phyloP scores from a whole-genome alignment of 2,888 invertebrate species.

The Timandra comae region DNA sequence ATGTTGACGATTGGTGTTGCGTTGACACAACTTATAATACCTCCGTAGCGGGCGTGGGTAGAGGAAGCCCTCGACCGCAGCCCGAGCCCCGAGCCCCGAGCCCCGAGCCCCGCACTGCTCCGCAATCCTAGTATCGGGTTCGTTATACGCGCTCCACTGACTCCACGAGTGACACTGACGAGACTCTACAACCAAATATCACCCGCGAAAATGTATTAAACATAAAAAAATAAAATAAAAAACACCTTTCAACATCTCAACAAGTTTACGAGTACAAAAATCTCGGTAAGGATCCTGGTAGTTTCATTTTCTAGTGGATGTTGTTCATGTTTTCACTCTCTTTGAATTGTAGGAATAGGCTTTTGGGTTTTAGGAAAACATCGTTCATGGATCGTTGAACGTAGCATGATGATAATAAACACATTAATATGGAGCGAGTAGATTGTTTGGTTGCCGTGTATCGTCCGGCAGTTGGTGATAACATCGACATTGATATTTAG shows the following conservation, averaged over 20 bases:
- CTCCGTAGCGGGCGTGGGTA: constrained; percentile 17
- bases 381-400: no score
- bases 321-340: constrained; percentile 21
- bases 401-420: no score
- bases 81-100: constrained; percentile 22
- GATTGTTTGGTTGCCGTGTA: no score
- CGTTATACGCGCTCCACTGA: constrained; percentile 66
- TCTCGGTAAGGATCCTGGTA: constrained; percentile 34
- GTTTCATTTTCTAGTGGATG: constrained; percentile 30
- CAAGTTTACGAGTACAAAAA: constrained; percentile 45
- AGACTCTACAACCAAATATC: constrained; percentile 57
- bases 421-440: no score
- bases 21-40: constrained; percentile 11
- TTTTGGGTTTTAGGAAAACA: no score
- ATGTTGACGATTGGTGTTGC: no score
- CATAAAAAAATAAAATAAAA: constrained; percentile 55
- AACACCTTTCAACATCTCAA: constrained; percentile 55
- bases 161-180: constrained; percentile 61
- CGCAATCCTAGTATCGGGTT: no score
- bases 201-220: constrained; percentile 55
- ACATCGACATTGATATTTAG: constrained; percentile 61
- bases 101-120: no score
- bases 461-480: constrained; percentile 25
- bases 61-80: constrained; percentile 29
- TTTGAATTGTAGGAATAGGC: no score